These are phyloP conservation scores for Euproctis similis DNA, from an alignment of 2,888 invertebrate genomes.

Conservation along the genomic window DNA sequence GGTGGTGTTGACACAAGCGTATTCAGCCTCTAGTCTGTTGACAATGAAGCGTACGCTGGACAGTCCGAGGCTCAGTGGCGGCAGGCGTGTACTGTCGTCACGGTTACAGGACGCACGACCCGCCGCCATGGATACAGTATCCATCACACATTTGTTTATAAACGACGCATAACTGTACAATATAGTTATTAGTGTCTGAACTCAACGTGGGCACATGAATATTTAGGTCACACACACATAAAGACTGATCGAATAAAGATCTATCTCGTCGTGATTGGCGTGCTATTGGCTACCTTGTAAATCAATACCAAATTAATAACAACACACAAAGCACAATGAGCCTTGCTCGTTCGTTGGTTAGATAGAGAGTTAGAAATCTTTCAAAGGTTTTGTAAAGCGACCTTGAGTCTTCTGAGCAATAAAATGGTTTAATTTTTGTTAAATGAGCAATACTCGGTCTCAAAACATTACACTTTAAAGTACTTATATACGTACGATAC, in stretches of 20 bases:
- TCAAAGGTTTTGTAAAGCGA: slow-evolving; percentile 12
- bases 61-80: slow-evolving; percentile 60
- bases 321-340: slow-evolving; percentile 19
- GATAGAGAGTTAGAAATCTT: slow-evolving; percentile 24
- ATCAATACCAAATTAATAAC: slow-evolving; percentile 26
- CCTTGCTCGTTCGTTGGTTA: slow-evolving; percentile 15
- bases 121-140: slow-evolving; percentile 65
- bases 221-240: slow-evolving; percentile 36
- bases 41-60: slow-evolving; percentile 68
- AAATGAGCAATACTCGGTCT: too few species aligned
- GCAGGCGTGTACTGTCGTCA: slow-evolving; percentile 58
- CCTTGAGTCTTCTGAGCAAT: slow-evolving; percentile 16
- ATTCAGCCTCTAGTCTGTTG: slow-evolving; percentile 60
- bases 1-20: slow-evolving; percentile 45
- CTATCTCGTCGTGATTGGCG: slow-evolving; percentile 30
- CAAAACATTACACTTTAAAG: too few species aligned
- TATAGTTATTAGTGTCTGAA: slow-evolving; percentile 41
- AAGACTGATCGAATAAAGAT: slow-evolving; percentile 42
- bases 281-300: slow-evolving; percentile 33
- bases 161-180: slow-evolving; percentile 28
- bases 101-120: slow-evolving; percentile 58
- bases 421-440: slow-evolving; percentile 8
- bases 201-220: slow-evolving; percentile 40
- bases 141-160: slow-evolving; percentile 45
- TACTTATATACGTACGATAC: too few species aligned